These are phyloP conservation scores for Myripristis murdjan DNA, from an alignment of 2,797 vertebrate genomes.

Conservation along the genomic window DNA sequence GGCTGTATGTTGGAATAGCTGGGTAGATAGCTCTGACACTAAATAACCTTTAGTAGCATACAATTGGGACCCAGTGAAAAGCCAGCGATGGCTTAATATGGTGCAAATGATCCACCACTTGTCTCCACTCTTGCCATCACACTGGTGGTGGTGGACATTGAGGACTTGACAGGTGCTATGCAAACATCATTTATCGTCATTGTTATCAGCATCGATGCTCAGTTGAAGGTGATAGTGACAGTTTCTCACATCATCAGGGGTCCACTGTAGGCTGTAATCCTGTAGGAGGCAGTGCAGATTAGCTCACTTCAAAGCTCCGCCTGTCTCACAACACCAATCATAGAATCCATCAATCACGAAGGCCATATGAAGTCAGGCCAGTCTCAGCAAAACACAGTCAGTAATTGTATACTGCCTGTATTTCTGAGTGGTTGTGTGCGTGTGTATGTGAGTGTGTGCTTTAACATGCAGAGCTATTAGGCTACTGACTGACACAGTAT, in stretches of 20 bases:
- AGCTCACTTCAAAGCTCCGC: conserved; percentile 54
- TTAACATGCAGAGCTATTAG: conserved; percentile 48
- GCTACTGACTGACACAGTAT: conserved; percentile 44
- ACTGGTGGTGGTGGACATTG: conserved; percentile 20
- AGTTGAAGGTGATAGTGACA: conserved; percentile 44
- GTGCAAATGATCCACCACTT: conserved; percentile 9
- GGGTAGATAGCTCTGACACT: neutral
- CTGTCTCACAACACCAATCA: conserved; percentile 51
- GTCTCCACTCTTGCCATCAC: conserved; percentile 14
- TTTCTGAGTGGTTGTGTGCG: conserved; percentile 37
- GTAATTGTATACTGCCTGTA: conserved; percentile 45
- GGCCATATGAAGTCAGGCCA: conserved; percentile 52
- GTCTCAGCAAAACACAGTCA: conserved; percentile 31
- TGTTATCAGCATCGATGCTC: conserved; percentile 39
- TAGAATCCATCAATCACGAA: conserved; percentile 36
- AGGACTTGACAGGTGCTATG: conserved; percentile 33
- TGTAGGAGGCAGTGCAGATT: conserved; percentile 80
- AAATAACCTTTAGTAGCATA: conserved; percentile 26
- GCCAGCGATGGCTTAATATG: too few species aligned
- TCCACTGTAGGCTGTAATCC: conserved; percentile 62
- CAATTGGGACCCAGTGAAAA: conserved; percentile 3
- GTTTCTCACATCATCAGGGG: conserved; percentile 35
- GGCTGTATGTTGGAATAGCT: conserved; percentile 8
- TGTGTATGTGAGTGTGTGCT: conserved; percentile 8
- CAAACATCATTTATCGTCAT: conserved; percentile 51